Percentiles rank a stretch among this genome's conserved stretches.
phyloP scores from a whole-genome alignment of 2,888 invertebrate genomes.

The Acrobasis consociella region DNA sequence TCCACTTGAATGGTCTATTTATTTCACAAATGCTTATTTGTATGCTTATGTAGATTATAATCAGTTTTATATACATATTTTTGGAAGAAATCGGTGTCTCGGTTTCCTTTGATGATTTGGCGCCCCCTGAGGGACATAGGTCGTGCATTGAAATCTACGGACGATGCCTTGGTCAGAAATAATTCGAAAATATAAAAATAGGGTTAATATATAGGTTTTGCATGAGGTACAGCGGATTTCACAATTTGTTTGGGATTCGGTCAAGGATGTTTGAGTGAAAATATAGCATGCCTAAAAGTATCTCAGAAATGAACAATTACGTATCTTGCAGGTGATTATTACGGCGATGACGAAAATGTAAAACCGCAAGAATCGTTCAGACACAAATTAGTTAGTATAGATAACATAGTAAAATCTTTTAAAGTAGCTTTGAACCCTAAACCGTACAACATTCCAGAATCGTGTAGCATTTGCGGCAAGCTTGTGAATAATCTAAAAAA shows the following conservation, averaged over 20 bases:
- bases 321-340: slow-evolving; percentile 76
- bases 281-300: slow-evolving; percentile 47
- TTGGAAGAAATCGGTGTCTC: slow-evolving; percentile 77
- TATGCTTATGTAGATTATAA: slow-evolving; percentile 57
- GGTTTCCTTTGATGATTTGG: slow-evolving; percentile 69
- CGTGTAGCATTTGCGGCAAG: slow-evolving; percentile 85
- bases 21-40: slow-evolving; percentile 56
- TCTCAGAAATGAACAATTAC: slow-evolving; percentile 30
- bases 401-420: slow-evolving; percentile 67
- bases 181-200: background rate
- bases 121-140: slow-evolving; percentile 76
- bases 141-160: slow-evolving; percentile 44
- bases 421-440: slow-evolving; percentile 59
- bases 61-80: slow-evolving; percentile 44
- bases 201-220: slow-evolving; percentile 4
- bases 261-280: slow-evolving; percentile 23
- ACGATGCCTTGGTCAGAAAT: background rate
- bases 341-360: slow-evolving; percentile 75
- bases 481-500: slow-evolving; percentile 86
- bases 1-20: slow-evolving; percentile 60
- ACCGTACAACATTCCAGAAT: slow-evolving; percentile 68
- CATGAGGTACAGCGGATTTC: slow-evolving; percentile 1
- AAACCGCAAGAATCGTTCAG: slow-evolving; percentile 65
- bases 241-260: background rate
- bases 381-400: slow-evolving; percentile 64